Base-by-base conservation (phyloP, 1,140 invertebrate species). In the Drosophila nebulosa region DNA sequence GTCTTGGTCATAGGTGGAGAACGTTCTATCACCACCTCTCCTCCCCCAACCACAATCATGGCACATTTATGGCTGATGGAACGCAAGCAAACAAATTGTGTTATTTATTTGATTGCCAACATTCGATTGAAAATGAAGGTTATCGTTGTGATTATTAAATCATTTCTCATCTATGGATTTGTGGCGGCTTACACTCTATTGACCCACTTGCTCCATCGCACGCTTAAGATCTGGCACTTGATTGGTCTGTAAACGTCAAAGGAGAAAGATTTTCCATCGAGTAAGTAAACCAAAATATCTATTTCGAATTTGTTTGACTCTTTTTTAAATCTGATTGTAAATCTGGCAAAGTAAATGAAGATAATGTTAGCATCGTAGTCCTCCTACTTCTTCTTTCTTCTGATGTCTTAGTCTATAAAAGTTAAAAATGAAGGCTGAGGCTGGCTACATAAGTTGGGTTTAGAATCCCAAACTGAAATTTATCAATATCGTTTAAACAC, bases 221-320 rank as follows among this genome's bases (percentile, higher is more conserved):
- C 70, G 6, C 36, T 81, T 16, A 56, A 79, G 56, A 46, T 73
- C 21, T 42, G 79, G 39, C 81, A 86, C 21, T 79, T 72, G 4
- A 32, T 86, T 46, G 55, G 27, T 12, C 56, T 77, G 22, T 75
- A 27, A 66, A 12, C 12, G 12, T 62, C 32, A 50, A 24, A 1
- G 9, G 3, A 0, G 26, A 24, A 39, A 39, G 42, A 22, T 2
- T 42, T 16, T 9, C 6, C 16, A 2, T 9, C 12, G 21, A 10
- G 39, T 46, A 10, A 46, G 39, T 46, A 21, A 46, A 10, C 10
- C 10, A 12, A 32, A 32, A 24, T 3, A 24, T 24, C 2, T 24
- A 24, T 24, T 24, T 24, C 2, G 2, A 3, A 24, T 1, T 24
- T 4, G 24, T 24, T 24, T 24, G 4, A 24, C n/a, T n/a, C n/a